Evolutionary conservation across 2,113 vertebrate genomes (phyloP).

Genomic region (Lepus americanus): DNA sequence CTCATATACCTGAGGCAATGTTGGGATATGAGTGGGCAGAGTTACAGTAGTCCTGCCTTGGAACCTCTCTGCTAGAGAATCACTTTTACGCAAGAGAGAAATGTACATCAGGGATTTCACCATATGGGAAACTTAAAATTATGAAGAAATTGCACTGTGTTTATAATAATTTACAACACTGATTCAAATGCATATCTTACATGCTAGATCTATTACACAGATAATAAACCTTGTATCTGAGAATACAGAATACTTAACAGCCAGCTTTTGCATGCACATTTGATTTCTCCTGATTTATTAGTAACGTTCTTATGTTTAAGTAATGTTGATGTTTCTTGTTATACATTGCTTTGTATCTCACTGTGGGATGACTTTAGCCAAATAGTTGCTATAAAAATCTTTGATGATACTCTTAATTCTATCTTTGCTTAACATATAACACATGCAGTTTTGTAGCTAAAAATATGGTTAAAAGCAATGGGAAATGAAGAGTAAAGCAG

Average conservation of each 20-base stretch:
- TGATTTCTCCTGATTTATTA: conserved; percentile 67
- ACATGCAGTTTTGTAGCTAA: neutral
- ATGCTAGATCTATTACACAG: conserved; percentile 34
- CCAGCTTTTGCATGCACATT: neutral
- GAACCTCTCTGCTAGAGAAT: neutral
- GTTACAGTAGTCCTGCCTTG: neutral
- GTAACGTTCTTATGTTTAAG: conserved; percentile 41
- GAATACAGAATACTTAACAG: conserved; percentile 29
- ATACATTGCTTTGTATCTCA: conserved; percentile 20
- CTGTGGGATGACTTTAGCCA: neutral
- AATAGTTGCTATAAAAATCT: conserved; percentile 42
- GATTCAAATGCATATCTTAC: conserved; percentile 44
- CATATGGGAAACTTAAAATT: neutral
- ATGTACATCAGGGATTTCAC: neutral
- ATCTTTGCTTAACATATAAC: neutral
- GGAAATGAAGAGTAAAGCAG: neutral
- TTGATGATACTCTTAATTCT: conserved; percentile 51
- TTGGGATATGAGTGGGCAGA: fast-evolving
- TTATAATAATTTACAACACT: conserved; percentile 59
- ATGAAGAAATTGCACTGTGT: neutral
- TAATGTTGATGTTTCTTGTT: conserved; percentile 67
- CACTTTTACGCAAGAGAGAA: neutral
- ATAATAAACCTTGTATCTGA: conserved; percentile 41
- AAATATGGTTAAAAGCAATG: neutral
- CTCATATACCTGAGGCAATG: neutral